A percentile compares a stretch with the other conserved stretches of the same genome.
These are phyloP conservation scores for Caenorhabditis afra DNA, from an alignment of 2,888 invertebrate species.

Conservation along the genomic window DNA sequence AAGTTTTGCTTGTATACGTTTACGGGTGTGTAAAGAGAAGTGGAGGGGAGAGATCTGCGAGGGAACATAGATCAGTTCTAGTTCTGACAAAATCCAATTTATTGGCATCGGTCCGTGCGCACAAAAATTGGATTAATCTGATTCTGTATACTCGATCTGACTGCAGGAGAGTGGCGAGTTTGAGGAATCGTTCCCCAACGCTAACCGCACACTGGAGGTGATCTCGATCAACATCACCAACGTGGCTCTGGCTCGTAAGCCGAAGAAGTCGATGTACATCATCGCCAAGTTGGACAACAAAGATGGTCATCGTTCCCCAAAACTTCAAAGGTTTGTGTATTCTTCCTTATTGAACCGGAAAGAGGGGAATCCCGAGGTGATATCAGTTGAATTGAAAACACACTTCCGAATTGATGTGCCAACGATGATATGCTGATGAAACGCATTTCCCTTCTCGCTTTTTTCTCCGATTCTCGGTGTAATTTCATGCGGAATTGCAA, in stretches of 20 bases:
- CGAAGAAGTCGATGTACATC: constrained; percentile 56
- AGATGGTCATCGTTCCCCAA: constrained; percentile 59
- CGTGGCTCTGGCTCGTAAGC: constrained; percentile 31
- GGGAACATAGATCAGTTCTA: constrained; percentile 4
- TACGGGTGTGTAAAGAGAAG: too few species aligned
- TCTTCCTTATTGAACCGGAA: neutral
- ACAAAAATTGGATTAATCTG: neutral
- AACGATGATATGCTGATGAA: constrained; percentile 13
- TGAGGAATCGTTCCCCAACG: constrained; percentile 14
- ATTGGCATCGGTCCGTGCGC: neutral
- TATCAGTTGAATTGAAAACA: constrained; percentile 6
- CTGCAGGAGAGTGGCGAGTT: constrained; percentile 23
- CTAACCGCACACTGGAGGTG: constrained; percentile 49
- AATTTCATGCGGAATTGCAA: constrained; percentile 39
- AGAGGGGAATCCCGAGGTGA: neutral
- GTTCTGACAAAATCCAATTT: neutral
- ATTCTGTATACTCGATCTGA: neutral
- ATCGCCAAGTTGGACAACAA: constrained; percentile 62
- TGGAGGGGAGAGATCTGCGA: neutral
- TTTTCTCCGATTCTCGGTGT: constrained; percentile 18
- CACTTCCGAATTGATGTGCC: constrained; percentile 44
- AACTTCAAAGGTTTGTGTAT: constrained; percentile 34
- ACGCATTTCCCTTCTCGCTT: constrained; percentile 16
- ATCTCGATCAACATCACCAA: constrained; percentile 31
- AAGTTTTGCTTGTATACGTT: too few species aligned